These are phyloP conservation scores for Ia io DNA, from an alignment of 2,113 vertebrate species.

Conservation along the genomic window DNA sequence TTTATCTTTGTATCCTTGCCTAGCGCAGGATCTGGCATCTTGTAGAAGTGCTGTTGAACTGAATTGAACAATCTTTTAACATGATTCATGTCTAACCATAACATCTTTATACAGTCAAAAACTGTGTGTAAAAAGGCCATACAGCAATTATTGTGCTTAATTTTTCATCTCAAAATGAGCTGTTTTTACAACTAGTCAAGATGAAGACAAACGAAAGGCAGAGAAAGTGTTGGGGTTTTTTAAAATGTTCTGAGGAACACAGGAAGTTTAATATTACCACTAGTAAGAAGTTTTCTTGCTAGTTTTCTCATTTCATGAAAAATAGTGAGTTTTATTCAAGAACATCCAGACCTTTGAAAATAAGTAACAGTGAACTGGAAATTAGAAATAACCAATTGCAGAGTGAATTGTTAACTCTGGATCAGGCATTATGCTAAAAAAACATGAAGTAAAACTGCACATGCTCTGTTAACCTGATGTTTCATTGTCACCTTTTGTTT, in stretches of 20 bases:
- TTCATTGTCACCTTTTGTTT: conserved; percentile 28
- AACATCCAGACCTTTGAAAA: background rate
- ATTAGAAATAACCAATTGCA: background rate
- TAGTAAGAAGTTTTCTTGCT: background rate
- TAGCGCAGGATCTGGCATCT: background rate
- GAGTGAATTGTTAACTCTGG: background rate
- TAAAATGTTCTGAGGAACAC: background rate
- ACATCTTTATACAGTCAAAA: background rate
- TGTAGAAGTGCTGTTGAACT: background rate
- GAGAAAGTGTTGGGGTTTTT: background rate
- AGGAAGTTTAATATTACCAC: background rate
- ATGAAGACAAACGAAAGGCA: background rate
- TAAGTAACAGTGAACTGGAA: background rate
- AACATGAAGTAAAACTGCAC: background rate
- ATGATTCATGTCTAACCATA: background rate
- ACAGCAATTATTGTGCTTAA: background rate
- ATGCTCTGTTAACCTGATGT: background rate
- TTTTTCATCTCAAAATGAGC: background rate
- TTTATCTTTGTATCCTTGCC: background rate
- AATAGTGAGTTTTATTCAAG: background rate
- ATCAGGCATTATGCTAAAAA: background rate
- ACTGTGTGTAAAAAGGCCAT: background rate
- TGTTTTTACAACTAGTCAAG: background rate
- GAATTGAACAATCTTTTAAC: background rate
- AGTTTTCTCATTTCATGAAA: background rate